Conservation (phyloP, 2,113 vertebrate genomes). For the Balaenoptera acutorostrata region DNA sequence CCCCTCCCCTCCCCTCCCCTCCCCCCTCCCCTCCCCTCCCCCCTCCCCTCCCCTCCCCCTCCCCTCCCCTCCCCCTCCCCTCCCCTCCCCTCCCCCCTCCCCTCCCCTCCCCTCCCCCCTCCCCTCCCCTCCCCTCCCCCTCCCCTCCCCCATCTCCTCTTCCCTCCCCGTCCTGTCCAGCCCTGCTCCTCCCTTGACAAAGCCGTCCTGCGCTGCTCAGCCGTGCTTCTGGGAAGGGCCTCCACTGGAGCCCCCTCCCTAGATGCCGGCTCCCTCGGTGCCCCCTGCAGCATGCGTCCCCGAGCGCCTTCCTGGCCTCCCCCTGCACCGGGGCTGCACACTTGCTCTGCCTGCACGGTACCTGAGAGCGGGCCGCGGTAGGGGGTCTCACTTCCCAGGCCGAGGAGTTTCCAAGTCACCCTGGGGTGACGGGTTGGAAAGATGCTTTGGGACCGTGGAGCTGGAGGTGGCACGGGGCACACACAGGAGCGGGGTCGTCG, state of each 20-base stretch:
- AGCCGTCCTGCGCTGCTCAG: background rate
- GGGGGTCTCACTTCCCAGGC: background rate
- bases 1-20: background rate
- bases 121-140: background rate
- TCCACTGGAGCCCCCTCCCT: no score
- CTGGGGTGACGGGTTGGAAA: background rate
- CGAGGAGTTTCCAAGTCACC: background rate
- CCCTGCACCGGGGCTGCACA: background rate
- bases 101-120: background rate
- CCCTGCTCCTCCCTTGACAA: background rate
- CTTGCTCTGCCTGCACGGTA: fast-evolving
- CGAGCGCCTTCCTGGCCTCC: background rate
- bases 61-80: background rate
- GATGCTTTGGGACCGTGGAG: background rate
- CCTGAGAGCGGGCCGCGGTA: fast-evolving
- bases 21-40: fast-evolving
- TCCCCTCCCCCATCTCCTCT: background rate
- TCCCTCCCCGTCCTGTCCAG: background rate
- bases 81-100: background rate
- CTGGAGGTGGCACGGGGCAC: background rate
- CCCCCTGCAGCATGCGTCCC: background rate
- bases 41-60: background rate
- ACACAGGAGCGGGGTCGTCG: no score
- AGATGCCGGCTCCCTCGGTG: background rate
- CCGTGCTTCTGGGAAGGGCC: background rate